Evolutionary conservation across 37 sponge, comb jelly and placozoan species (phyloP).

Genomic region (Cladorhizidae sp.): DNA sequence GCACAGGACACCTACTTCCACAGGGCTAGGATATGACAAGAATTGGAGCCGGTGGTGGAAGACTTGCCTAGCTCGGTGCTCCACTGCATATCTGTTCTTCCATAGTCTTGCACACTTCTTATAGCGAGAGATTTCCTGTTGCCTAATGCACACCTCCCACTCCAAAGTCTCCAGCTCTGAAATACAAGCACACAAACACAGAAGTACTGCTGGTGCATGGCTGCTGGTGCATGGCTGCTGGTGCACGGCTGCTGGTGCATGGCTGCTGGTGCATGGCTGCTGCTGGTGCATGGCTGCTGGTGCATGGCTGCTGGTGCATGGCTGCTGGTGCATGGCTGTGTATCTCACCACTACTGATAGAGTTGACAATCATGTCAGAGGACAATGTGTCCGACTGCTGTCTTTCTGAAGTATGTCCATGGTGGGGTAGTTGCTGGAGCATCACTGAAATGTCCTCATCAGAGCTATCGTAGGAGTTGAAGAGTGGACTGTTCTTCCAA

Average conservation of each 20-base stretch:
- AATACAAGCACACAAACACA: conserved; percentile 55
- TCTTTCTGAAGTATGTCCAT: not conserved
- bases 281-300: not conserved
- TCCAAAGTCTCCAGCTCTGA: conserved; percentile 48
- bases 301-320: not conserved
- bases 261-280: not conserved
- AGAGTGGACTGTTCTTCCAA: conserved; percentile 19
- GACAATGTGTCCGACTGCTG: conserved; percentile 33
- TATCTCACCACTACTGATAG: conserved; percentile 32
- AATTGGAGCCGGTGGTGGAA: no score
- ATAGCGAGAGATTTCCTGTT: not conserved
- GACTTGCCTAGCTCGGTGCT: no score
- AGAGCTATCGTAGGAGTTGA: not conserved
- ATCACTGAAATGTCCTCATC: conserved; percentile 17
- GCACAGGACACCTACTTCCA: no score
- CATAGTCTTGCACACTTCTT: not conserved
- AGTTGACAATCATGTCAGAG: conserved; percentile 45
- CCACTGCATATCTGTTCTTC: not conserved
- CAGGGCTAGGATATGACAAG: no score
- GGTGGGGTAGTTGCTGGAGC: not conserved
- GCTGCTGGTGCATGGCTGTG: not conserved
- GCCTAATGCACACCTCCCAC: conserved; percentile 40
- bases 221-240: conserved; percentile 27
- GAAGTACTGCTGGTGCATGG: conserved; percentile 40
- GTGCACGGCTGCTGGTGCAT: conserved; percentile 32